Conservation (phyloP, 2,888 invertebrate species). For the Euplagia quadripunctaria region DNA sequence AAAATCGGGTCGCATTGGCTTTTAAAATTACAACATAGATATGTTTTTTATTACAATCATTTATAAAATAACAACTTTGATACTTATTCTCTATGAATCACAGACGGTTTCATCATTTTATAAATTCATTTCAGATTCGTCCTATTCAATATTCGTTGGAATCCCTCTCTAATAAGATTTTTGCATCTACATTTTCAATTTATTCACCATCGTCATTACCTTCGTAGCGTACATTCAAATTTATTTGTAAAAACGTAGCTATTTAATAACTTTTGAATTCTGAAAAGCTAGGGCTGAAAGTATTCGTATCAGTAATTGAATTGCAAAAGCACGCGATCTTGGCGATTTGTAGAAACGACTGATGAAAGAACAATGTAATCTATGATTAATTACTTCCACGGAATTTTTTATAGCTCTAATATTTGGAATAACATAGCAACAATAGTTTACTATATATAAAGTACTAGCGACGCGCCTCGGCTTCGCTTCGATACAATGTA, state of each 20-base stretch:
- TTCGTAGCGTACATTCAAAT: conserved; percentile 14
- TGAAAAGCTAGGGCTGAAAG: conserved; percentile 6
- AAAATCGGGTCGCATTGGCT: too few relatives aligned
- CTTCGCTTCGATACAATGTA: too few relatives aligned
- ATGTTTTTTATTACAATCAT: too few relatives aligned
- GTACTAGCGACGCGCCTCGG: too few relatives aligned
- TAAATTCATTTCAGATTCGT: conserved; percentile 26
- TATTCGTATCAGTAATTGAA: conserved; percentile 21
- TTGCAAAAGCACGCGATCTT: conserved; percentile 19
- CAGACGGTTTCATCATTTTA: conserved; percentile 1
- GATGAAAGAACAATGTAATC: conserved; percentile 1
- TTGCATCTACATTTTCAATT: conserved; percentile 38
- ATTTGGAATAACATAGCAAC: too few relatives aligned
- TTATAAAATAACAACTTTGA: not conserved
- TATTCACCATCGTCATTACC: conserved; percentile 31
- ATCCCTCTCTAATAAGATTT: conserved; percentile 33
- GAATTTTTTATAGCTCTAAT: not conserved
- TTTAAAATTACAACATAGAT: too few relatives aligned
- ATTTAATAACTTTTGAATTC: conserved; percentile 11
- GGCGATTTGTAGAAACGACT: conserved; percentile 13
- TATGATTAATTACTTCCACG: not conserved
- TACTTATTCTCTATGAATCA: not conserved
- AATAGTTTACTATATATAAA: too few relatives aligned
- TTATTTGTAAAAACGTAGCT: conserved; percentile 17
- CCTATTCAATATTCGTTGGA: conserved; percentile 25